These are phyloP conservation scores for Chiridota heheva DNA, from an alignment of 35 echinoderm and acorn worm genomes.

Conservation along the genomic window DNA sequence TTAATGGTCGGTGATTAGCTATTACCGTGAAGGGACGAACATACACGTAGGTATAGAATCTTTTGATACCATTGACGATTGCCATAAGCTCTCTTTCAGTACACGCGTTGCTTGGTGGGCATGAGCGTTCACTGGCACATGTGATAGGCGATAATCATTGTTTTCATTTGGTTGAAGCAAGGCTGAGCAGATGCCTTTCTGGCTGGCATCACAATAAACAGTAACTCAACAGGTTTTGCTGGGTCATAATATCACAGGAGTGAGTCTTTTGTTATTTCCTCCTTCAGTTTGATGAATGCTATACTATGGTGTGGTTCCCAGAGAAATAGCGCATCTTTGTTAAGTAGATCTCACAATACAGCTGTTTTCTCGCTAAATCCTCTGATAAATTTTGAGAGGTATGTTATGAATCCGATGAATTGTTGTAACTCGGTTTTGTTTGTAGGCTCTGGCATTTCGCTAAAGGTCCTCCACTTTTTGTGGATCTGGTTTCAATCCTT, in stretches of 20 bases:
- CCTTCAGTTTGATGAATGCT: neutral
- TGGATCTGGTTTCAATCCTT: slow-evolving; percentile 11
- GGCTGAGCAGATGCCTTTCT: neutral
- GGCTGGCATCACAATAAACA: neutral
- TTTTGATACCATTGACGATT: too few species aligned
- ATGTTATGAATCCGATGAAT: neutral
- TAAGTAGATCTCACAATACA: neutral
- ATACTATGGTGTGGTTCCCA: slow-evolving; percentile 3
- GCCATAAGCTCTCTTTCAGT: too few species aligned
- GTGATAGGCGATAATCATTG: too few species aligned
- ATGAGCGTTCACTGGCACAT: too few species aligned
- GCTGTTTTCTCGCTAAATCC: too few species aligned
- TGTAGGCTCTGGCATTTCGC: neutral
- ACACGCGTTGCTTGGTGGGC: too few species aligned
- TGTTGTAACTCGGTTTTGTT: neutral
- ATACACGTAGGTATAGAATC: too few species aligned
- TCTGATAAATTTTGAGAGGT: neutral
- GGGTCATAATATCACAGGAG: neutral
- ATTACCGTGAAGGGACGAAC: too few species aligned
- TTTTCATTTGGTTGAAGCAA: neutral
- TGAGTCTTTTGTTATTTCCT: neutral
- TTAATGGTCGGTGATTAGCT: too few species aligned
- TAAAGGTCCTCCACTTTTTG: neutral
- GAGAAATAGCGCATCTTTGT: neutral
- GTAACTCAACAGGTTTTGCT: neutral